Evolutionary conservation across 2,797 vertebrate genomes (phyloP), one percentile per base, ranked within the genome.

Genomic region (Sebastes flavidus): DNA sequence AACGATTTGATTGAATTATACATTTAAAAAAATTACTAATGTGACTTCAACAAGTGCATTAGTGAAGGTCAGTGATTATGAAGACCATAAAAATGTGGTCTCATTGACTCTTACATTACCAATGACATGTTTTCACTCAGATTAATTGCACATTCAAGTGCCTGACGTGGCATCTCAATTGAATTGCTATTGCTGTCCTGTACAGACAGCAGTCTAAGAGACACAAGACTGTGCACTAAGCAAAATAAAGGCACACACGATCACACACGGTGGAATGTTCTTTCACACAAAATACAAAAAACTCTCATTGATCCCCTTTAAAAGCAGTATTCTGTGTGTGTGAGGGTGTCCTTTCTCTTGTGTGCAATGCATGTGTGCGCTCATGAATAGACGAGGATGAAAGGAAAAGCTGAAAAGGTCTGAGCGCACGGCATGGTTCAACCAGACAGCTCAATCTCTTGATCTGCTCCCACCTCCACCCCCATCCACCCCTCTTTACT

Each of bases 341-440:
- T 34, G 84, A 85, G 82, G 76, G 85, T 81, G 86, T 87, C 81
- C 85, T 89, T 91, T 87, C 87, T 85, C 84, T 82, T 55, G 86
- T 76, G 80, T 81, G 85, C 69, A 27, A 49, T 80, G 87, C 77
- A 87, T 80, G 78, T 87, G 85, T 65, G 77, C 65, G 16, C 76
- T 88, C 75, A 29, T 93, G 91, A 94, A 93, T 86, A 92, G 91
- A 87, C 81, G 78, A 84, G 83, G 89, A 92, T 93, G 87, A 94
- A 94, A 94, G 84, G 89, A 79, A 93, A 88, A 81, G 87, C 87
- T 91, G 88, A 93, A 93, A 94, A 92, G 90, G 89, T 90, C 86
- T 84, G 80, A 87, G 84, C 56, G 56, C 83, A 68, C 89, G n/a
- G 70, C 84, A 75, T 80, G 88, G 86, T 90, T 92, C 89, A 88